Conservation (phyloP, 1,140 invertebrate genomes). For the Tyrophagus putrescentiae region DNA sequence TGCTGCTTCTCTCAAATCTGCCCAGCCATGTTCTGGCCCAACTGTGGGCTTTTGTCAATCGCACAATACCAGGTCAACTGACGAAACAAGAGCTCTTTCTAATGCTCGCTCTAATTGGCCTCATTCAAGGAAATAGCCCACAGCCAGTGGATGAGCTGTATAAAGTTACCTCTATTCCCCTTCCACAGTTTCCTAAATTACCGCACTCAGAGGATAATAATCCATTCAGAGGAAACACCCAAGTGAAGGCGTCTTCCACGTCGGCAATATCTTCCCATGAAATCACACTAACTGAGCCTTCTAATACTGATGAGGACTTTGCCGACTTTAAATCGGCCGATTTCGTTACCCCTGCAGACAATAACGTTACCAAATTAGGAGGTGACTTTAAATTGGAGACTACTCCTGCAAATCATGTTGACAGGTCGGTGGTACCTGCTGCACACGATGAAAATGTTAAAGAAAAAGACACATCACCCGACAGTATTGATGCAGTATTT, state of each 20-base stretch:
- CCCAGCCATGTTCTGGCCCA: constrained; percentile 43
- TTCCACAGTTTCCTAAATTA: constrained; percentile 3
- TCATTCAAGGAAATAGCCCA: constrained; percentile 40
- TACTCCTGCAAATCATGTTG: background rate
- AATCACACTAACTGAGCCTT: constrained; percentile 5
- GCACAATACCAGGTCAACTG: constrained; percentile 44
- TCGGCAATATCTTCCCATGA: background rate
- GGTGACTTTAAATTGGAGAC: background rate
- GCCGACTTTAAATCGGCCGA: constrained; percentile 45
- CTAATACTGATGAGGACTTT: constrained; percentile 40
- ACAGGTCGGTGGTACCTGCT: background rate
- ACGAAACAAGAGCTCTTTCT: constrained; percentile 45
- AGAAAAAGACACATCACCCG: background rate
- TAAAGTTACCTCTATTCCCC: background rate
- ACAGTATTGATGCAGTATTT: background rate
- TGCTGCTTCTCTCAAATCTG: constrained; percentile 46
- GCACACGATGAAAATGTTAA: background rate
- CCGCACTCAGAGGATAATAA: background rate
- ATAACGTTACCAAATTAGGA: background rate
- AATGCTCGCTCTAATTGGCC: constrained; percentile 44
- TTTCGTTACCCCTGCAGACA: constrained; percentile 21
- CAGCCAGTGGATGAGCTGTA: constrained; percentile 9
- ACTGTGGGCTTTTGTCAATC: constrained; percentile 48
- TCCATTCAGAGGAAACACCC: background rate
- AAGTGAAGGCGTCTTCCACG: background rate